Conservation (phyloP, 2,888 invertebrate species). For the Aelia acuminata region DNA sequence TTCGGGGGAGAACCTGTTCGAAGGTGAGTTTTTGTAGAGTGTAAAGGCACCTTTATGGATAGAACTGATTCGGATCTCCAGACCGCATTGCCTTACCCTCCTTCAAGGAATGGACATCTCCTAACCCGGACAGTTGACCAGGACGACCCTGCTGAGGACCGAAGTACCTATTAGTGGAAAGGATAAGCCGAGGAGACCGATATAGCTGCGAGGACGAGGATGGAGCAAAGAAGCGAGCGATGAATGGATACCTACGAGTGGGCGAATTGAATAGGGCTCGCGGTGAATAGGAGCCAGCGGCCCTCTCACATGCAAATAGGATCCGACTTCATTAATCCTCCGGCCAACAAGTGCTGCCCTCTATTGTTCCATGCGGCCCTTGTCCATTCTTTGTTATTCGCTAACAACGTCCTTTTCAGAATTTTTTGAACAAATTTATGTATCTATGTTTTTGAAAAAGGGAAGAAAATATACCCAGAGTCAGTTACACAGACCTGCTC, state of each 20-base stretch:
- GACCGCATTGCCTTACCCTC: not conserved
- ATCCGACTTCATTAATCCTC: conserved; percentile 50
- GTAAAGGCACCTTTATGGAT: too few relatives aligned
- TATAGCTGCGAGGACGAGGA: not conserved
- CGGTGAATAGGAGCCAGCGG: conserved; percentile 20
- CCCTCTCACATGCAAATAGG: conserved; percentile 55
- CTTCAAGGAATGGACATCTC: not conserved
- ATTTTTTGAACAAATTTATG: not conserved
- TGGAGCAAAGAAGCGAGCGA: not conserved
- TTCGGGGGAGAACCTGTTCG: too few relatives aligned
- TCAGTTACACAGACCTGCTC: too few relatives aligned
- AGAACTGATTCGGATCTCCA: too few relatives aligned
- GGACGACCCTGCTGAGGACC: conserved; percentile 4
- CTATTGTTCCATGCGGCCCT: conserved; percentile 4
- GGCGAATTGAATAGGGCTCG: conserved; percentile 24
- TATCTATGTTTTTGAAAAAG: not conserved
- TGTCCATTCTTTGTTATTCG: not conserved
- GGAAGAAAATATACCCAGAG: too few relatives aligned
- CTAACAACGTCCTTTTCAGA: conserved; percentile 9
- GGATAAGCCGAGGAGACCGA: not conserved
- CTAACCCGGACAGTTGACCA: not conserved
- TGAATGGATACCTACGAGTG: not conserved
- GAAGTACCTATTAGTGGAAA: not conserved
- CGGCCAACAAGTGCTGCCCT: conserved; percentile 14
- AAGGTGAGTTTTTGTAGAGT: too few relatives aligned